Evolutionary conservation across 2,888 invertebrate genomes (phyloP), one percentile per base, ranked within the genome.

Genomic region (Drepanosiphum platanoidis): DNA sequence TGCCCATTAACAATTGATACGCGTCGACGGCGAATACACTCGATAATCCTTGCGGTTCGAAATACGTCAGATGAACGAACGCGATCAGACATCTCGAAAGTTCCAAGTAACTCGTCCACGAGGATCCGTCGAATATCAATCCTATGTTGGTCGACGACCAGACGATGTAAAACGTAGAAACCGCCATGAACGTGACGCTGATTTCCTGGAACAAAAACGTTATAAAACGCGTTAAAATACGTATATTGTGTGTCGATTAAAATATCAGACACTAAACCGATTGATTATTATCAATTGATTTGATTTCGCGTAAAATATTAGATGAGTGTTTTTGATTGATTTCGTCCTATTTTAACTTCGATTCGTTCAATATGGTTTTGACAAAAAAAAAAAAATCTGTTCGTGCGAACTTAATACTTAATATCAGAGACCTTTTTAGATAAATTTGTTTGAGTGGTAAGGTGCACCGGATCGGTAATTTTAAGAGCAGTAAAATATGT

Each of bases 121-220:
- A 91, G 68, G 92, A 92, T 88, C 93, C 92, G 88, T 95, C 95
- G 88, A 95, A 93, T 13, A 95, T 89, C 91, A 94, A 92, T 0
- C 95, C 94, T 78, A 95, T 93, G 36, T 93, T 90, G 0, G 93
- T 93, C 22, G 95, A 90, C 0, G 94, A 93, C 3, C 92, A 92
- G 71, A 94, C 91, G 87, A 94, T 92, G 90, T 94, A 94, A 70
- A 78, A 74, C 61, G 58, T 39, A 11, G 91, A 87, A 0, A 93
- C 92, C 88, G 92, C 92, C 75, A 91, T 89, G 22, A 92, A 89
- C 3, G 93, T 92, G 4, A 92, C 91, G 18, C 92, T 87, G 64
- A 93, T 77, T 39, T 36, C 68, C 83, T 77, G 61, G 15, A 86
- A 81, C 71, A 83, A 39, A 66, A 80, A 80, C 27, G 18, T 15